phyloP scores from a whole-genome alignment of 2,797 vertebrate species.

The Oreochromis grahami region DNA sequence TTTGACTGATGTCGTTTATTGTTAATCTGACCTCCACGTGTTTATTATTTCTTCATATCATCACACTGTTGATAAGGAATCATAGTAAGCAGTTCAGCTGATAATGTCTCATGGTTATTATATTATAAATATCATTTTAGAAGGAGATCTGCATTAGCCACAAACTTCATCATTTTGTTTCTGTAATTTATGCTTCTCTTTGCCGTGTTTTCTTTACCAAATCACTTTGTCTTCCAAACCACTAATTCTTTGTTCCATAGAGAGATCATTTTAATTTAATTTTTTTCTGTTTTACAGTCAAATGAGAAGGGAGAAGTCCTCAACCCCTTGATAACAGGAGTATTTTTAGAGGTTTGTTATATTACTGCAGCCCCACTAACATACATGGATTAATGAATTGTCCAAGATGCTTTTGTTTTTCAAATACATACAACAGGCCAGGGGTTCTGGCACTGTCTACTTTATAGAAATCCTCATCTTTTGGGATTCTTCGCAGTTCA shows the following conservation, averaged over 20 bases:
- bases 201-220: not conserved
- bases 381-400: not conserved
- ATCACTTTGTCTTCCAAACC: not conserved
- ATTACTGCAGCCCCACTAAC: not conserved
- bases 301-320: conserved; percentile 90
- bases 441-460: not conserved
- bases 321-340: conserved; percentile 95
- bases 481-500: not conserved
- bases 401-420: not conserved
- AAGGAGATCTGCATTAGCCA: not conserved
- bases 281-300: conserved; percentile 71
- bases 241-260: fast-evolving
- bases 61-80: not conserved
- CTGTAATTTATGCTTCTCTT: not conserved
- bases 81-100: not conserved
- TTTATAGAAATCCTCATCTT: not conserved
- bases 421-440: fast-evolving
- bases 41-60: not conserved
- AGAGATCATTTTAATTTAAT: not conserved
- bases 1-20: not conserved
- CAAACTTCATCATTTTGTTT: not conserved
- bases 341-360: conserved; percentile 92
- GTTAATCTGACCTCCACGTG: not conserved
- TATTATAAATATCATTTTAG: not conserved
- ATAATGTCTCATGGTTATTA: not conserved